phyloP scores from a whole-genome alignment of 2,888 invertebrate genomes.

The Podotricha telesiphe region DNA sequence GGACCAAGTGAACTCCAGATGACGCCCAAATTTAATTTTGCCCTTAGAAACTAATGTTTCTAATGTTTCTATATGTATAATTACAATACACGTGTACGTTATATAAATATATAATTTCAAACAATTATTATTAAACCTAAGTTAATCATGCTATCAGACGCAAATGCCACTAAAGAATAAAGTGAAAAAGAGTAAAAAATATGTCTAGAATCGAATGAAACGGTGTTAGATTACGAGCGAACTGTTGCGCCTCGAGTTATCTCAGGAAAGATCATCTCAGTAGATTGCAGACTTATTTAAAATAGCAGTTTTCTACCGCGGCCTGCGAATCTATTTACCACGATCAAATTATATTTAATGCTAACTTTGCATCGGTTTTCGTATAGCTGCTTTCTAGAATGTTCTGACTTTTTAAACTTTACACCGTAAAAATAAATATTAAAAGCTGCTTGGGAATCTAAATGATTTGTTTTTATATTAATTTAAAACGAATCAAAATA shows the following conservation, averaged over 20 bases:
- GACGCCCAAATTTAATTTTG: constrained; percentile 7
- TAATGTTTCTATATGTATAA: no score
- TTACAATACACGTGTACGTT: no score
- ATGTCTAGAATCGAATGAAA: constrained; percentile 23
- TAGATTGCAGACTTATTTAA: constrained; percentile 62
- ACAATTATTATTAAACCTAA: no score
- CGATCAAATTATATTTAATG: constrained; percentile 43
- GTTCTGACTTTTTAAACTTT: not conserved
- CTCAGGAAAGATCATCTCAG: constrained; percentile 51
- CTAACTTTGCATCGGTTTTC: constrained; percentile 9
- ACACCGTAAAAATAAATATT: not conserved
- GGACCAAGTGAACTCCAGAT: constrained; percentile 6
- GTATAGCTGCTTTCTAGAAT: constrained; percentile 19
- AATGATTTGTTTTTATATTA: not conserved
- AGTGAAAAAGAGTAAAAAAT: not conserved
- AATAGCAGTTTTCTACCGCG: constrained; percentile 48
- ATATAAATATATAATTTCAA: no score
- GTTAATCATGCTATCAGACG: not conserved
- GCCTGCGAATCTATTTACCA: constrained; percentile 48
- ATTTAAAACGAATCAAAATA: not conserved
- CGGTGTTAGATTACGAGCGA: constrained; percentile 60
- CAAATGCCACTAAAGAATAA: not conserved
- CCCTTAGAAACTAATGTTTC: not conserved
- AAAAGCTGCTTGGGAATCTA: not conserved
- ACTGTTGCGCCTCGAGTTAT: constrained; percentile 68